These are phyloP conservation scores for Plagiodera versicolora DNA, from an alignment of 2,888 invertebrate genomes.

Conservation along the genomic window DNA sequence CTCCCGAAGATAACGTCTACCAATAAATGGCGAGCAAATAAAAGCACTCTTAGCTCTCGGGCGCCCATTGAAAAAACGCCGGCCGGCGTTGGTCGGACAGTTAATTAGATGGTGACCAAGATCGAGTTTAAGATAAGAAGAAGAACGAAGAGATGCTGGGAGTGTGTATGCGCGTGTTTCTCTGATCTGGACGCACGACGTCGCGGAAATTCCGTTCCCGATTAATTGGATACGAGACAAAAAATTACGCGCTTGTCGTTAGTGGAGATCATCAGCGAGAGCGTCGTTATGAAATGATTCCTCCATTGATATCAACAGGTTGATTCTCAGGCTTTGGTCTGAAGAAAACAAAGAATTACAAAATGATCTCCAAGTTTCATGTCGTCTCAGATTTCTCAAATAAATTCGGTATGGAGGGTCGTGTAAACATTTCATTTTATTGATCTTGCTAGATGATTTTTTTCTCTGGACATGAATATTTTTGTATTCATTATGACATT, in stretches of 20 bases:
- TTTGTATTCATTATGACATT: too few species aligned
- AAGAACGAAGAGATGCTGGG: neutral
- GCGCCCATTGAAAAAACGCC: neutral
- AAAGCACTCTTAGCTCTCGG: neutral
- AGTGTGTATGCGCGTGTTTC: neutral
- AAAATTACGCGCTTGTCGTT: neutral
- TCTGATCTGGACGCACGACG: neutral
- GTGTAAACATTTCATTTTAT: too few species aligned
- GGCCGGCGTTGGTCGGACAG: neutral
- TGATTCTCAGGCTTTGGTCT: too few species aligned
- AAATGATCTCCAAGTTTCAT: too few species aligned
- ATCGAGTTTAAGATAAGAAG: neutral
- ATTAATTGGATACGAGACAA: neutral
- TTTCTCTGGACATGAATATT: too few species aligned
- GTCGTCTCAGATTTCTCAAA: too few species aligned
- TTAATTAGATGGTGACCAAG: neutral
- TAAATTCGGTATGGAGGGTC: too few species aligned
- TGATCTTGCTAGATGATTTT: too few species aligned
- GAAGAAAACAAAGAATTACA: too few species aligned
- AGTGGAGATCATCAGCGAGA: too few species aligned
- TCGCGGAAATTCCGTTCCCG: neutral
- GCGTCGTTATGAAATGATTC: too few species aligned
- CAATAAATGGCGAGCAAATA: neutral
- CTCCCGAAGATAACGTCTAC: neutral
- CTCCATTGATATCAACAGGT: too few species aligned